Conservation (phyloP, 2,113 vertebrate species). For the Dasypus novemcinctus region DNA sequence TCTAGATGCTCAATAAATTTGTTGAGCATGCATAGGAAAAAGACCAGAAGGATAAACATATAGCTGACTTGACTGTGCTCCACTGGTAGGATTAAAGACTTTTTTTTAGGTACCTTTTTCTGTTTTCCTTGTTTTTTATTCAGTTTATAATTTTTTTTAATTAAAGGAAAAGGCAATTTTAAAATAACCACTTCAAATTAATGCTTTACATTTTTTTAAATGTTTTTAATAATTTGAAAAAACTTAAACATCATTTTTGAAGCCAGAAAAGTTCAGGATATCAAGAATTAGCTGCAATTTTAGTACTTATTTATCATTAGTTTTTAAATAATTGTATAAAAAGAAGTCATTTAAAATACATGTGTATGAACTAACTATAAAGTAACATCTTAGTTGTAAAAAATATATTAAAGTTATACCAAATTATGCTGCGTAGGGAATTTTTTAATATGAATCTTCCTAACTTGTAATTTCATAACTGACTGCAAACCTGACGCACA, state of each 20-base stretch:
- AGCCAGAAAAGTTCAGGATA: neutral
- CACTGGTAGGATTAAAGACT: neutral
- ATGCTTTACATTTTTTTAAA: constrained; percentile 9
- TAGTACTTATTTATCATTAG: neutral
- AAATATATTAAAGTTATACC: neutral
- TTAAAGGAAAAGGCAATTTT: neutral
- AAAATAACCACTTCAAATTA: constrained; percentile 33
- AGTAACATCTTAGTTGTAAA: neutral
- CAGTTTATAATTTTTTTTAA: neutral
- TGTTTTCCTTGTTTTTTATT: neutral
- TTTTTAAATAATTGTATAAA: constrained; percentile 29
- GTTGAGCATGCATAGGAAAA: neutral
- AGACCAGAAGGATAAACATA: neutral
- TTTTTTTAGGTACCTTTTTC: neutral
- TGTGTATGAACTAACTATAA: neutral
- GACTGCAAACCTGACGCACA: neutral
- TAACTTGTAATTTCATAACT: neutral
- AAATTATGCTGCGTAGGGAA: neutral
- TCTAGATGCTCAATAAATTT: neutral
- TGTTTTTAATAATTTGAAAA: constrained; percentile 26
- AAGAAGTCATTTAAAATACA: neutral
- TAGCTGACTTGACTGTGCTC: neutral
- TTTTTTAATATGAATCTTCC: neutral
- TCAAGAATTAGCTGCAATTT: neutral
- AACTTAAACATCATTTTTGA: neutral